Evolutionary conservation across 2,797 vertebrate genomes (phyloP), one percentile per base, ranked within the genome.

Genomic region (Bufotes viridis): DNA sequence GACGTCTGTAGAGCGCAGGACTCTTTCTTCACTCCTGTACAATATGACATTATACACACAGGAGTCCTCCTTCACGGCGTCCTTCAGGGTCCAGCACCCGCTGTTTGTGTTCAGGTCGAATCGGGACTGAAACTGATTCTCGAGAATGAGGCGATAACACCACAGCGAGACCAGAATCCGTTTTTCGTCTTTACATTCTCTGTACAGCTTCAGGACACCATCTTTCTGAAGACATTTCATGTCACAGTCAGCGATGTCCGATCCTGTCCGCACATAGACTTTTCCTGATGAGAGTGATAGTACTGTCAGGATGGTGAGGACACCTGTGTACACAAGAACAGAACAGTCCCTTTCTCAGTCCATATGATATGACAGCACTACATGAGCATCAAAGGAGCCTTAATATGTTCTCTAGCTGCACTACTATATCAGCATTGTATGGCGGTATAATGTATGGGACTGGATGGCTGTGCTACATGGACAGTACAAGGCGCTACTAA

Each of bases 21-120:
- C 29, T 12, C 0, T 42, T 11, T 11, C 34, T 24, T 80, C 34
- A 18, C 7, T 49, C 65, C 42, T 12, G 20, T 80, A 2, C 26
- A 14, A 14, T 22, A 2, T 18, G 3, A 80, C 55, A 18, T 61
- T 42, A 34, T 80, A 80, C 58, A 57, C 9, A 80, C 78, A 80
- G 78, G 78, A 80, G 58, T 80, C 78, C 17, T 80, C 17, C 55
- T 34, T 80, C 78, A 17, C 7, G 55, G 29, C 26, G 12, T 80
- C 78, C 13, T 3, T 80, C 20, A 80, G 26, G 26, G 17, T 80
- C 78, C 78, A 80, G 58, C 78, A 80, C 1, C 78, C 78, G 10
- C 57, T 80, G 3, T 29, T 61, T 12, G 18, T 80, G 78, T 80
- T 11, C 78, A 80, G 78, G 26, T 42, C 26, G 29, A 80, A 11